phyloP scores from a whole-genome alignment of 2,888 invertebrate species.

The Spodoptera picta region DNA sequence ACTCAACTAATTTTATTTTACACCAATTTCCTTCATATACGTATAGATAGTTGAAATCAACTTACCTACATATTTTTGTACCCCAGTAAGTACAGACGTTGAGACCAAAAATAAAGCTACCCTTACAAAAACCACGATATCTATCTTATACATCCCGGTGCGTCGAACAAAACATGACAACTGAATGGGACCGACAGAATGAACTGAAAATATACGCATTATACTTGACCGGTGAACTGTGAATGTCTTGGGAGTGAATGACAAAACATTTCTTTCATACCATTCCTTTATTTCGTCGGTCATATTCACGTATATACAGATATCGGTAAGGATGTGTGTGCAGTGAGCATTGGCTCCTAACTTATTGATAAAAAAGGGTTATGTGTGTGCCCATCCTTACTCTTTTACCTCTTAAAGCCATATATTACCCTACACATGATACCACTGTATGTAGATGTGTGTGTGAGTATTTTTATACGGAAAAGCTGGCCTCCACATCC shows the following conservation, averaged over 20 bases:
- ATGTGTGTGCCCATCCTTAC: not conserved
- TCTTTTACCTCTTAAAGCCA: too few species aligned
- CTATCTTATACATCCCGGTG: conserved; percentile 2
- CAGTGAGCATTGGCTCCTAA: not conserved
- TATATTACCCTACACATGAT: too few species aligned
- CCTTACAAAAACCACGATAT: too few species aligned
- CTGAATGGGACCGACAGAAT: conserved; percentile 25
- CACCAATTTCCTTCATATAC: too few species aligned
- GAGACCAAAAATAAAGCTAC: too few species aligned
- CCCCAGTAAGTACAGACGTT: too few species aligned
- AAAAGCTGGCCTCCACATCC: too few species aligned
- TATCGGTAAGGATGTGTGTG: conserved; percentile 13
- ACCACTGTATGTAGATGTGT: too few species aligned
- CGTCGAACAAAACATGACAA: conserved; percentile 11
- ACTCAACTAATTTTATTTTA: too few species aligned
- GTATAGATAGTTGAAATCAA: too few species aligned
- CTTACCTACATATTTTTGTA: too few species aligned
- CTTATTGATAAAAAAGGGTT: conserved; percentile 15
- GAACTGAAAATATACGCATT: conserved; percentile 20
- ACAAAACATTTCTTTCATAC: conserved; percentile 36
- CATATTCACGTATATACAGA: conserved; percentile 12
- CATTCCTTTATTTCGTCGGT: conserved; percentile 9
- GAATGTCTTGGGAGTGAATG: conserved; percentile 14
- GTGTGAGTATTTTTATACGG: too few species aligned
- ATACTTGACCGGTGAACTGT: conserved; percentile 19